Base-by-base conservation (phyloP, 2,113 vertebrate species). In the Jaculus jaculus region DNA sequence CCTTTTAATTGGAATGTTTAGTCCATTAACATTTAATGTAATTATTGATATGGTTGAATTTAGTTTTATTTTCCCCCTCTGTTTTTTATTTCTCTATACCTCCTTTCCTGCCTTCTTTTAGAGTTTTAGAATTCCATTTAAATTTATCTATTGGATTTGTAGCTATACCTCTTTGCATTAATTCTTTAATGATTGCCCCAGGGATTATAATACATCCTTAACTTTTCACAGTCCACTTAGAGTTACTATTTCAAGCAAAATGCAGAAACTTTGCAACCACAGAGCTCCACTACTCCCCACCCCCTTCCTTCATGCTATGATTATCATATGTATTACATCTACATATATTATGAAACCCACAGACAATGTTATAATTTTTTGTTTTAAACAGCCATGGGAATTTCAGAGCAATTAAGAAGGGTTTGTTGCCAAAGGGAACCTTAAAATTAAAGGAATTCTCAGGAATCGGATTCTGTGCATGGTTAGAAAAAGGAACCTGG, bases 1-100 rank as follows among this genome's bases (percentile, higher is more conserved):
- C 75, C 93, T 95, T 96, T 96, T 96, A 96, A 96, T 96, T 96
- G 82, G 73, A 97, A 96, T 96, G 90, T 96, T 96, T 97, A 95
- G 94, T 83, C 85, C 90, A 96, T 96, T 97, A 94, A 96, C 88
- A 96, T 96, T 97, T 97, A 97, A 97, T 96, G 94, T 94, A 96
- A 96, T 96, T 97, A 96, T 96, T 93, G 92, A 94, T 96, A 92
- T 90, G 83, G 93, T 92, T 96, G 80, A 85, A 93, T 96, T 97
- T 96, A 93, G 71, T 88, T 94, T 96, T 90, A 93, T 95, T 96
- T 96, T 37, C 11, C n/a, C 66, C 54, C 88, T 94, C 94, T 97
- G 94, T 95, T 96, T 96, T 96, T 94, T 80, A 94, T 96, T 96
- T 96, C 47, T 94, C 61, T 96, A 39, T 90, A 91, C 73, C 34